Conservation (phyloP, 2,888 invertebrate genomes). For the Drosophila anceps region DNA sequence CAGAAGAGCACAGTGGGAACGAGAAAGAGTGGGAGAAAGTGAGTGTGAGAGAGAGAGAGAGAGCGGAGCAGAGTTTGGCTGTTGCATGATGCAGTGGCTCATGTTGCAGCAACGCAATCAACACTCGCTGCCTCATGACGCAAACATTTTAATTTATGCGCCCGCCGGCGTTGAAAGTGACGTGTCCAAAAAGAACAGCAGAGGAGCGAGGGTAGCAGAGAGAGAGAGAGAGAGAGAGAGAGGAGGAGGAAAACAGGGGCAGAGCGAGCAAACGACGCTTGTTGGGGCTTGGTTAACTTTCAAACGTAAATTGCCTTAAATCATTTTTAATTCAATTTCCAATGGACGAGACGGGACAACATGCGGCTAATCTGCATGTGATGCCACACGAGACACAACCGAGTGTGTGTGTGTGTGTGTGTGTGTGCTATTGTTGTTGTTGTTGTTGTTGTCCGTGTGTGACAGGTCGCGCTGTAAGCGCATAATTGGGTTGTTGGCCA, state of each 20-base stretch:
- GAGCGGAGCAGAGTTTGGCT: neutral
- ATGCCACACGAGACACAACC: conserved; percentile 4
- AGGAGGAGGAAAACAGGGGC: neutral
- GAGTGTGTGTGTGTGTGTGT: conserved; percentile 6
- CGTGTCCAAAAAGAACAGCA: conserved; percentile 4
- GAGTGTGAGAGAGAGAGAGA: neutral
- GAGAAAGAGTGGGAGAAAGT: neutral
- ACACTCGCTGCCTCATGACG: conserved; percentile 43
- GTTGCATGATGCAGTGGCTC: conserved; percentile 29
- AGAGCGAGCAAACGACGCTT: neutral
- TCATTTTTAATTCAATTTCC: conserved; percentile 78
- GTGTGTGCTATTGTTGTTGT: conserved; percentile 21
- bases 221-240: neutral
- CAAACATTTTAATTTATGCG: conserved; percentile 73
- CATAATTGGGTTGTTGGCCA: conserved; percentile 64
- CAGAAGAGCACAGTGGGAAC: neutral
- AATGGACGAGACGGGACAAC: conserved; percentile 31
- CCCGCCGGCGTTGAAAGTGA: conserved; percentile 38
- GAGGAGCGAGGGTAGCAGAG: neutral
- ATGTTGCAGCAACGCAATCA: conserved; percentile 50
- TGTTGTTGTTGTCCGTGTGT: conserved; percentile 48
- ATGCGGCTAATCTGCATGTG: conserved; percentile 54
- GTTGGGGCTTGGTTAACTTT: conserved; percentile 36
- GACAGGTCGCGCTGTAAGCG: conserved; percentile 54
- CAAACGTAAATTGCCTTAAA: conserved; percentile 69